Evolutionary conservation across 2,888 invertebrate species (phyloP), one percentile per base, ranked within the genome.

Genomic region (Panzeria rudis): DNA sequence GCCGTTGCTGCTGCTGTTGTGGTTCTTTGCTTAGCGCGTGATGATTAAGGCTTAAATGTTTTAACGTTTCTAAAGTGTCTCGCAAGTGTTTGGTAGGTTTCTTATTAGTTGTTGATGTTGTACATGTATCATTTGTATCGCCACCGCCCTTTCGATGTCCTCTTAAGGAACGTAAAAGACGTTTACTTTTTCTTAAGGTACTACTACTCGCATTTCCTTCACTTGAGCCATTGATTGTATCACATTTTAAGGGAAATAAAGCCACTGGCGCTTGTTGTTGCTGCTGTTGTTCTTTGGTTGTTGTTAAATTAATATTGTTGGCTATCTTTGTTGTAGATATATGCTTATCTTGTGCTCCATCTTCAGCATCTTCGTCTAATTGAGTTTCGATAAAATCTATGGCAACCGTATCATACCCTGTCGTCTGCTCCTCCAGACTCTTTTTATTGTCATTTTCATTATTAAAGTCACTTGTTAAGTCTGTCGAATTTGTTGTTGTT

Each of bases 141-240:
- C 84, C 86, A 77, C 86, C 88, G 78, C 86, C 89, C 88, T 83
- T 89, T 89, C 83, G 89, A 89, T 89, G 89, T 50, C 89, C 90
- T 82, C 92, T 88, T 87, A 92, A 88, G 35, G 92, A 92, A 71
- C 92, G 88, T 44, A 92, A 88, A 77, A 92, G 86, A 86, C 92
- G 92, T 86, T 92, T 92, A 79, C 90, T 90, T 66, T 89, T 88
- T 4, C 90, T 87, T 79, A 90, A 85, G 72, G 86, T 71, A 62
- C 76, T 84, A 59, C 69, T 35, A 25, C 11, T 29, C 17, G 29
- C 68, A 15, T 44, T 72, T 25, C 50, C 62, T 38, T 32, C 73
- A 68, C 72, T 32, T 59, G 66, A 56, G 23, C 47, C 44, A 77
- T 4, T 50, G 35, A 71, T 61, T 13, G 87, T 78, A 73, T 88